Evolutionary conservation across 2,797 vertebrate genomes (phyloP).

Genomic region (Sparidentex hasta): DNA sequence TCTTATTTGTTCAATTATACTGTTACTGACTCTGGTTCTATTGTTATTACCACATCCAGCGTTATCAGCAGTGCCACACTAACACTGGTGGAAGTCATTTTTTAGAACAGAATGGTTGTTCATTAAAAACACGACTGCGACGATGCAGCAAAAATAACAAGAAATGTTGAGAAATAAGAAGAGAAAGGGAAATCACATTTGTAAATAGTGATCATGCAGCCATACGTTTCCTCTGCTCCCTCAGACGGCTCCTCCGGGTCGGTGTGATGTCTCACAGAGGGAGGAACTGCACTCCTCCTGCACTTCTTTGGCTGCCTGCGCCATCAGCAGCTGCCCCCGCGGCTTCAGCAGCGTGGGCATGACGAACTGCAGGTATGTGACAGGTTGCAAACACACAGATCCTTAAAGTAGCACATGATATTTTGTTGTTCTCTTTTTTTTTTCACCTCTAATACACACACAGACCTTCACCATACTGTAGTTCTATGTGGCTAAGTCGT

Average conservation of each 20-base stretch:
- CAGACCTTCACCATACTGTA: neutral
- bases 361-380: slow-evolving; percentile 88
- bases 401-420: too few species aligned
- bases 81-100: neutral
- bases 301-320: slow-evolving; percentile 83
- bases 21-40: neutral
- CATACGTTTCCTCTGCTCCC: neutral
- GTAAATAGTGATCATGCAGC: neutral
- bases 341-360: slow-evolving; percentile 76
- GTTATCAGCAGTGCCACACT: neutral
- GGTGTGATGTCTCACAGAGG: slow-evolving; percentile 83
- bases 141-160: too few species aligned
- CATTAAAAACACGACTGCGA: neutral
- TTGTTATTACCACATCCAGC: neutral
- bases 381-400: neutral
- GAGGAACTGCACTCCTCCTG: slow-evolving; percentile 78
- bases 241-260: slow-evolving; percentile 62
- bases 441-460: neutral
- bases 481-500: neutral
- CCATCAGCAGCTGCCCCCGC: slow-evolving; percentile 80
- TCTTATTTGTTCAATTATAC: neutral
- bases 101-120: neutral
- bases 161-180: neutral
- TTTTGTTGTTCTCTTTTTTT: neutral
- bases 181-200: neutral